A percentile compares a stretch with the other conserved stretches of the same genome.
Evolutionary conservation across 2,113 vertebrate genomes (phyloP).

Genomic region (Stigmatopora nigra): DNA sequence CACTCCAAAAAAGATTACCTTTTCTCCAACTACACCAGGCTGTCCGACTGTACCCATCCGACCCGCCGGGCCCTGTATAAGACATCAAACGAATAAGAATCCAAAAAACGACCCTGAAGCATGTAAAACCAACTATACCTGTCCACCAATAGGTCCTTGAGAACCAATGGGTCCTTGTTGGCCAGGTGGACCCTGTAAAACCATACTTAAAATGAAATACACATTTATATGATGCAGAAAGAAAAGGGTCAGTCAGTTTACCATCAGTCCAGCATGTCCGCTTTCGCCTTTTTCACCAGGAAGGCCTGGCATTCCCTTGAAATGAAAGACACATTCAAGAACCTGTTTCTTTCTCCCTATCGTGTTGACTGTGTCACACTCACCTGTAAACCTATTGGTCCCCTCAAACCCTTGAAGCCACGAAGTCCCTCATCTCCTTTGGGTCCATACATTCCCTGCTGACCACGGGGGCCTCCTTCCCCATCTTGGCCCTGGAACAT

Average conservation of each 20-base stretch:
- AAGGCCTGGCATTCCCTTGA: slow-evolving; percentile 70
- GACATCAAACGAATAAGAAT: slow-evolving; percentile 1
- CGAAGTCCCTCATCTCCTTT: slow-evolving; percentile 75
- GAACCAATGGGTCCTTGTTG: slow-evolving; percentile 73
- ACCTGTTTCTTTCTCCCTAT: background rate
- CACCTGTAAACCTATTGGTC: slow-evolving; percentile 73
- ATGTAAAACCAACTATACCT: slow-evolving; percentile 39
- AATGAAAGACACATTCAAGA: slow-evolving; percentile 14
- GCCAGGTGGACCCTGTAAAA: slow-evolving; percentile 66
- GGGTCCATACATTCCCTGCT: slow-evolving; percentile 74
- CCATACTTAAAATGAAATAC: background rate
- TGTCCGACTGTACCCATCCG: slow-evolving; percentile 76
- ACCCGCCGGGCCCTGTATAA: slow-evolving; percentile 58
- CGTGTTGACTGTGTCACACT: background rate
- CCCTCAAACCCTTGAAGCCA: slow-evolving; percentile 69
- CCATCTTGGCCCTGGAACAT: slow-evolving; percentile 70
- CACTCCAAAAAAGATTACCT: slow-evolving; percentile 64
- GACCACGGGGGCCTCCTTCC: slow-evolving; percentile 62
- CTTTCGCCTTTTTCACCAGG: slow-evolving; percentile 73
- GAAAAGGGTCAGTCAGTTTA: slow-evolving; percentile 29
- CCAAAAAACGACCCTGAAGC: background rate
- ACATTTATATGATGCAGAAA: background rate
- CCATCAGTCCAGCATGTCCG: slow-evolving; percentile 65
- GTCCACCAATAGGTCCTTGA: slow-evolving; percentile 81
- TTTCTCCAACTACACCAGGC: slow-evolving; percentile 84